phyloP scores from a whole-genome alignment of 1,140 invertebrate genomes.

The Drosophila ficusphila region DNA sequence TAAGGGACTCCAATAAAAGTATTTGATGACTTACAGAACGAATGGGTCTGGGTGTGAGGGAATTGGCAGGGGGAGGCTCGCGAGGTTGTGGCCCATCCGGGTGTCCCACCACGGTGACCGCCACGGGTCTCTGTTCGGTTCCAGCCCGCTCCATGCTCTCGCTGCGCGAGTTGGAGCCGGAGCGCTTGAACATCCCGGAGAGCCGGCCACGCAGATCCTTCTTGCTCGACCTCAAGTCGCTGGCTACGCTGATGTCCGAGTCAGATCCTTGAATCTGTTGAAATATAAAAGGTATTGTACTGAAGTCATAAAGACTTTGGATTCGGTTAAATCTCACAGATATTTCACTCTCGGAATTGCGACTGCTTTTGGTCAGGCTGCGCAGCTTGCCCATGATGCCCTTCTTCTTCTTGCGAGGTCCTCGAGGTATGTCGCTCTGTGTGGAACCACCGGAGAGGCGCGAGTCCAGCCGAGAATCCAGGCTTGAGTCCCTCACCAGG shows the following conservation, averaged over 20 bases:
- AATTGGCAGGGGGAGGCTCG: slow-evolving; percentile 77
- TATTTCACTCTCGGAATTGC: slow-evolving; percentile 84
- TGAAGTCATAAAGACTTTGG: neutral
- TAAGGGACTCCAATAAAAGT: neutral
- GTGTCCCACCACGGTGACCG: slow-evolving; percentile 77
- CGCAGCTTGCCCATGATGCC: slow-evolving; percentile 93
- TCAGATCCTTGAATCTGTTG: slow-evolving; percentile 88
- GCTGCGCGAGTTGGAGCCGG: slow-evolving; percentile 77
- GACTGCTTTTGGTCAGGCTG: slow-evolving; percentile 92
- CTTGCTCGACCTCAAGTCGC: slow-evolving; percentile 87
- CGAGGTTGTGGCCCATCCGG: slow-evolving; percentile 73
- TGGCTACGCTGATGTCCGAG: slow-evolving; percentile 89
- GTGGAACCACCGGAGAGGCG: slow-evolving; percentile 92
- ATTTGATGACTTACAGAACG: slow-evolving; percentile 58
- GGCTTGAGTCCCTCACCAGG: slow-evolving; percentile 83
- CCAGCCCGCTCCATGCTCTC: slow-evolving; percentile 73
- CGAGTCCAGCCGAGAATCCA: slow-evolving; percentile 85
- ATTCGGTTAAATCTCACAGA: slow-evolving; percentile 55
- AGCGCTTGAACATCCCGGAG: slow-evolving; percentile 92
- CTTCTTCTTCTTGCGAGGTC: slow-evolving; percentile 92
- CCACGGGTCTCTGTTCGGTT: slow-evolving; percentile 71
- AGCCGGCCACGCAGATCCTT: slow-evolving; percentile 91
- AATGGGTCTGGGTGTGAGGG: slow-evolving; percentile 76
- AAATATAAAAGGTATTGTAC: neutral
- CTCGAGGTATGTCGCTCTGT: slow-evolving; percentile 91